Conservation (phyloP, 2,797 vertebrate species). For the Erethizon dorsatum region DNA sequence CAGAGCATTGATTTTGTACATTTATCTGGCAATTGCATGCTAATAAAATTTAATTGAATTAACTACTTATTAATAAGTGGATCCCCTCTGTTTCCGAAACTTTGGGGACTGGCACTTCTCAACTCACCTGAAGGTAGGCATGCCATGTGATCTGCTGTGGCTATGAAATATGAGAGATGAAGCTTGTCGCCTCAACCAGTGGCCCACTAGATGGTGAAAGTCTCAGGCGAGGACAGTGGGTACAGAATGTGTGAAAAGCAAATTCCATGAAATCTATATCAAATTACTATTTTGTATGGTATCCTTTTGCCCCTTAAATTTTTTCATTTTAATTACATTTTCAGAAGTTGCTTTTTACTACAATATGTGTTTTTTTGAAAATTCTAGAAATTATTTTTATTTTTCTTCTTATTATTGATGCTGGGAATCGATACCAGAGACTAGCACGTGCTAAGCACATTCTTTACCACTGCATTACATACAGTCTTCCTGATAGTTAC, state of each 20-base stretch:
- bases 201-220: background rate
- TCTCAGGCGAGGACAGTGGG: background rate
- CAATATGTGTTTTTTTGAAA: background rate
- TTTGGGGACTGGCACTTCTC: background rate
- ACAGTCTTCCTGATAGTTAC: background rate
- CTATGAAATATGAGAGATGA: constrained; percentile 14
- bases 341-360: constrained; percentile 25
- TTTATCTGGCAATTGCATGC: background rate
- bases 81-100: background rate
- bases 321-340: background rate
- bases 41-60: constrained; percentile 5
- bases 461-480: background rate
- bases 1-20: background rate
- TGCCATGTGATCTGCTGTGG: background rate
- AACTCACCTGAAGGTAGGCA: background rate
- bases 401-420: background rate
- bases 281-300: background rate
- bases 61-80: background rate
- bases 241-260: background rate
- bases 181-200: background rate
- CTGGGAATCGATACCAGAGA: background rate
- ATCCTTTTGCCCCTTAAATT: background rate
- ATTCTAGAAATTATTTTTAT: background rate
- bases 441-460: background rate
- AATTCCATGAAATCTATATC: background rate